These are phyloP conservation scores for Gerris lacustris DNA, from an alignment of 2,888 invertebrate genomes.

Conservation along the genomic window DNA sequence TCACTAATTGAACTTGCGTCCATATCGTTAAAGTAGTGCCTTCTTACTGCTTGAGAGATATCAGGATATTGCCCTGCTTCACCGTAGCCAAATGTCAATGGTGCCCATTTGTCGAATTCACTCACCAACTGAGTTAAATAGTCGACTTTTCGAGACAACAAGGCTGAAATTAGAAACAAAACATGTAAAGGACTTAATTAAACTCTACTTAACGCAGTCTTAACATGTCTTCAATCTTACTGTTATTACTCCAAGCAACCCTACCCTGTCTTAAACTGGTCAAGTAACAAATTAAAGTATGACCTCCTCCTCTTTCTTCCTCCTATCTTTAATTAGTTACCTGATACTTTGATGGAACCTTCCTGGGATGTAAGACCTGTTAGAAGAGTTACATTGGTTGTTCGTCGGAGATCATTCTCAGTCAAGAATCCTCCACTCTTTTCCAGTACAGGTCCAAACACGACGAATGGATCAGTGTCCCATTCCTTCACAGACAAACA, in stretches of 20 bases:
- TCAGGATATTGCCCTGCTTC: neutral
- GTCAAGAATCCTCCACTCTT: neutral
- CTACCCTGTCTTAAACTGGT: too few relatives aligned
- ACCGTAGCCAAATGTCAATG: neutral
- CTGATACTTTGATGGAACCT: neutral
- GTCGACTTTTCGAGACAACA: neutral
- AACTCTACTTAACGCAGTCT: too few relatives aligned
- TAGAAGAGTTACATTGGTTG: neutral
- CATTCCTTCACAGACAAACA: neutral
- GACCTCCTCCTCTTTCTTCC: too few relatives aligned
- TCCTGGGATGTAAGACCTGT: neutral
- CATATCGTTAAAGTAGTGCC: neutral
- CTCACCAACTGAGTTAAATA: neutral
- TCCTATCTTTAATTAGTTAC: neutral
- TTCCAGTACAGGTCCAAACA: constrained; percentile 5
- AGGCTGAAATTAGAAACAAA: neutral
- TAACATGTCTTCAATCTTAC: too few relatives aligned
- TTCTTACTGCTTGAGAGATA: neutral
- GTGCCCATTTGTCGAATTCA: neutral
- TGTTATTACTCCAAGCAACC: too few relatives aligned
- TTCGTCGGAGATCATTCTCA: neutral
- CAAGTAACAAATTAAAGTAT: too few relatives aligned
- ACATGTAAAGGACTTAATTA: too few relatives aligned
- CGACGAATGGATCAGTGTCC: neutral
- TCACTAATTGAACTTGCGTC: neutral